Percentiles rank a stretch among this genome's conserved stretches.
These are phyloP conservation scores for Thymelicus lineola DNA, from an alignment of 2,888 invertebrate genomes.

Conservation along the genomic window DNA sequence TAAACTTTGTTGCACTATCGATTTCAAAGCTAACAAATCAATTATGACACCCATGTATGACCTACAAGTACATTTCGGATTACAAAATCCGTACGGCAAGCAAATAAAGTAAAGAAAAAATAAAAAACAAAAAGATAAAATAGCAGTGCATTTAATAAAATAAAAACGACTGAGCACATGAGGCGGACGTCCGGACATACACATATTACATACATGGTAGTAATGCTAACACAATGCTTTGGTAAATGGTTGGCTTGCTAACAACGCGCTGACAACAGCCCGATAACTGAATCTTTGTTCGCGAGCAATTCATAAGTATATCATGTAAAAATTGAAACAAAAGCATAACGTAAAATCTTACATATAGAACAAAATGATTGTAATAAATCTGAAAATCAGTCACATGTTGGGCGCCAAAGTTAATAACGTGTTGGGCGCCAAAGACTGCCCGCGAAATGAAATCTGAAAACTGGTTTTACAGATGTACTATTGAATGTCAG, in stretches of 20 bases:
- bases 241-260: constrained; percentile 47
- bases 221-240: constrained; percentile 43
- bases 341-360: neutral
- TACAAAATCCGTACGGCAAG: neutral
- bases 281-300: neutral
- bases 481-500: neutral
- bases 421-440: neutral
- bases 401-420: neutral
- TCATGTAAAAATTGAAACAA: neutral
- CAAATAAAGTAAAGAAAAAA: constrained; percentile 31
- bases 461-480: neutral
- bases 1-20: constrained; percentile 6
- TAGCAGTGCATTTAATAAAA: constrained; percentile 79
- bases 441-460: neutral
- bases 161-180: constrained; percentile 69
- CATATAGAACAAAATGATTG: neutral
- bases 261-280: constrained; percentile 41
- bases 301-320: neutral
- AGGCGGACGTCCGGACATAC: constrained; percentile 55
- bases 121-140: constrained; percentile 62
- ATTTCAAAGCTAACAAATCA: constrained; percentile 3
- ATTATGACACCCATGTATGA: neutral
- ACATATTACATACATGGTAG: constrained; percentile 26
- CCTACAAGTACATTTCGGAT: neutral
- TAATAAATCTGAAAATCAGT: neutral